Conservation (phyloP, 2,888 invertebrate species). For the Ochropleura leucogaster region DNA sequence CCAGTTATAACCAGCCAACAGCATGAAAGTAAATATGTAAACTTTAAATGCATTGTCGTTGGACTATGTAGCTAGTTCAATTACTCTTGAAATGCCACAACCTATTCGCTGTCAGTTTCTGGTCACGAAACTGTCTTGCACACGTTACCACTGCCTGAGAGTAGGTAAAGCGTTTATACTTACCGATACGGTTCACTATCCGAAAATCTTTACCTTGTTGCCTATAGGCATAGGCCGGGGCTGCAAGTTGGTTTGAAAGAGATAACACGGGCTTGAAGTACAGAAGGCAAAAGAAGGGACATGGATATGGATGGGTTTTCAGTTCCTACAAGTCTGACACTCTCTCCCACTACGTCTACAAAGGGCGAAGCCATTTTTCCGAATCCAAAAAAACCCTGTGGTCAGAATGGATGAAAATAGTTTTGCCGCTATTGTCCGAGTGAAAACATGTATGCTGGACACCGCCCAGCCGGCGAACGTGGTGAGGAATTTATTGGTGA, state of each 20-base stretch:
- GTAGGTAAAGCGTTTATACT: background rate
- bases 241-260: too few species aligned
- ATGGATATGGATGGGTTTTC: too few species aligned
- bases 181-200: background rate
- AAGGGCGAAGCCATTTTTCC: too few species aligned
- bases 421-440: background rate
- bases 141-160: background rate
- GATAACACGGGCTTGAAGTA: too few species aligned
- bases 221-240: too few species aligned
- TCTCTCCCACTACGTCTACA: too few species aligned
- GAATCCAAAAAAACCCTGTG: background rate
- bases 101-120: background rate
- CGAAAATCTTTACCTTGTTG: background rate
- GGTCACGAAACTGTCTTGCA: background rate
- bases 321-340: too few species aligned
- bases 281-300: too few species aligned
- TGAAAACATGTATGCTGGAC: background rate
- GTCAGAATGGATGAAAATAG: background rate
- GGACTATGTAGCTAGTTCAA: background rate
- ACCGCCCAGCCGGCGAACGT: background rate
- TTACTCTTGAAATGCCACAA: conserved; percentile 6
- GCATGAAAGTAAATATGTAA: conserved; percentile 6
- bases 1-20: conserved; percentile 10
- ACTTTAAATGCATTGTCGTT: background rate
- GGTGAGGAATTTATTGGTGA: background rate